phyloP scores from a whole-genome alignment of 2,797 vertebrate genomes.

The Sebastes oblongus region DNA sequence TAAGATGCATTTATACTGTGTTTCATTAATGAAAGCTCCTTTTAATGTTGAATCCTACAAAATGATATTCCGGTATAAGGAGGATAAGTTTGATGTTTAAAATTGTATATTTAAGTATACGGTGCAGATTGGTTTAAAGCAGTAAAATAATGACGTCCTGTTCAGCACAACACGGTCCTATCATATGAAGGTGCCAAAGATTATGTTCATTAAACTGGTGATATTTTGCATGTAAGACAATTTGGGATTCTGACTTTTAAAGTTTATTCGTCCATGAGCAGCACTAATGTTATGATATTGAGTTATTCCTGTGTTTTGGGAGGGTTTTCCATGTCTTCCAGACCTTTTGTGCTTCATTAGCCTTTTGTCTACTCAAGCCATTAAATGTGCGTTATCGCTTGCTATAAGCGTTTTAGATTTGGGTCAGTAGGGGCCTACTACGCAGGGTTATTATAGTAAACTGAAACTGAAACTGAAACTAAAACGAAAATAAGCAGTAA shows the following conservation, averaged over 20 bases:
- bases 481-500: too few species aligned
- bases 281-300: not conserved
- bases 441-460: too few species aligned
- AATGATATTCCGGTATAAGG: not conserved
- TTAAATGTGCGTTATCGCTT: not conserved
- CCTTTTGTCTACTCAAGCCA: not conserved
- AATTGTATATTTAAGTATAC: not conserved
- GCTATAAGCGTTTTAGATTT: not conserved
- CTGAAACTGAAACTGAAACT: too few species aligned
- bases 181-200: conserved; percentile 52
- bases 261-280: not conserved
- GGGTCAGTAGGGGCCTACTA: not conserved
- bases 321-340: not conserved
- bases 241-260: not conserved
- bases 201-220: not conserved
- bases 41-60: conserved; percentile 6
- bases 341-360: not conserved
- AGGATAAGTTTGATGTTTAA: not conserved
- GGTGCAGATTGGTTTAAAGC: conserved; percentile 13
- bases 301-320: not conserved
- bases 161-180: conserved; percentile 8
- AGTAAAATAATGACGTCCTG: conserved; percentile 6
- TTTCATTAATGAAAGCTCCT: not conserved
- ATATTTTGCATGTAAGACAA: conserved; percentile 1
- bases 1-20: not conserved